phyloP scores from a whole-genome alignment of 2,113 vertebrate species.

The Oplegnathus fasciatus region DNA sequence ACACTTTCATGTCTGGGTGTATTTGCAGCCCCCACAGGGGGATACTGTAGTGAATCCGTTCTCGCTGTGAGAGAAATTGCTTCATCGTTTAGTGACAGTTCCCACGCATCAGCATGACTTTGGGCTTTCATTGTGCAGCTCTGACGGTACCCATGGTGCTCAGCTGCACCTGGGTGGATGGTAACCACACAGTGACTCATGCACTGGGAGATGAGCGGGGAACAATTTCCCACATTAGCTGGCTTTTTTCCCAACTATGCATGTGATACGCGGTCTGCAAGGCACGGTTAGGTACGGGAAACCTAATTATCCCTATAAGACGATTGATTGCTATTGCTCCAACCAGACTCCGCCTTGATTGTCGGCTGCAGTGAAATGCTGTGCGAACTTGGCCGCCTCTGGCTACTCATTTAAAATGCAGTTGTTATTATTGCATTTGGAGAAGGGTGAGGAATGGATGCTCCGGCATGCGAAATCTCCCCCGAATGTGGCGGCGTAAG shows the following conservation, averaged over 20 bases:
- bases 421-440: slow-evolving; percentile 29
- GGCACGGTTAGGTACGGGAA: background rate
- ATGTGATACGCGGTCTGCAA: background rate
- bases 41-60: background rate
- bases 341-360: slow-evolving; percentile 53
- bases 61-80: slow-evolving; percentile 8
- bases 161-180: slow-evolving; percentile 46
- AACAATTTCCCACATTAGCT: background rate
- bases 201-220: slow-evolving; percentile 2
- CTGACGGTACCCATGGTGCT: slow-evolving; percentile 47
- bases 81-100: slow-evolving; percentile 41
- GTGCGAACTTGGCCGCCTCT: slow-evolving; percentile 57
- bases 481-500: slow-evolving; percentile 8
- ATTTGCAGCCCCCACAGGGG: slow-evolving; percentile 15
- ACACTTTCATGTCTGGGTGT: slow-evolving; percentile 34
- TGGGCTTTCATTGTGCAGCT: slow-evolving; percentile 62
- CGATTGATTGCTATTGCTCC: slow-evolving; percentile 15
- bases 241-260: background rate
- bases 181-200: slow-evolving; percentile 60
- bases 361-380: slow-evolving; percentile 48
- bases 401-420: slow-evolving; percentile 53
- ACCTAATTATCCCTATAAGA: slow-evolving; percentile 23
- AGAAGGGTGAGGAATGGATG: slow-evolving; percentile 7
- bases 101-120: slow-evolving; percentile 63
- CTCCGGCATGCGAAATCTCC: slow-evolving; percentile 5